phyloP scores from a whole-genome alignment of 2,888 invertebrate genomes.

The Cataglyphis rosenhaueri region DNA sequence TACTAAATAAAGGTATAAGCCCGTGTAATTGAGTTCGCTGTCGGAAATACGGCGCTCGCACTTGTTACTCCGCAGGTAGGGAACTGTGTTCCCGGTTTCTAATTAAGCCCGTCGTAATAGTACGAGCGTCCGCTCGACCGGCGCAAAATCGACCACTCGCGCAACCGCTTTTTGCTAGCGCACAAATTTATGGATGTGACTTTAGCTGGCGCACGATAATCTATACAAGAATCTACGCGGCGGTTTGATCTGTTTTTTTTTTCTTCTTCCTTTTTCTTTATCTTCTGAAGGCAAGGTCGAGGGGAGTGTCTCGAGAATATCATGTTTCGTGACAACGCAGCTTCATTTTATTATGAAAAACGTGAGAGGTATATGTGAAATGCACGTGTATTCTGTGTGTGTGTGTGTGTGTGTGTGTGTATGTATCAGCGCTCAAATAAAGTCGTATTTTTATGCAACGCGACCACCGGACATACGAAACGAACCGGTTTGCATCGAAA shows the following conservation, averaged over 20 bases:
- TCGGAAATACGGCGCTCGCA: slow-evolving; percentile 50
- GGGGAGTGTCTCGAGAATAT: neutral
- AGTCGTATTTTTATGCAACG: slow-evolving; percentile 38
- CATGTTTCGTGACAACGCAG: slow-evolving; percentile 7
- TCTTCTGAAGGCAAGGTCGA: neutral
- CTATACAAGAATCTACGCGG: slow-evolving; percentile 26
- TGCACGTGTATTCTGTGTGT: neutral
- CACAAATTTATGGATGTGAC: slow-evolving; percentile 48
- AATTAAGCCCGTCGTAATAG: slow-evolving; percentile 50
- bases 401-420: neutral
- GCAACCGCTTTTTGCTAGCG: slow-evolving; percentile 41
- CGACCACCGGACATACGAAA: neutral
- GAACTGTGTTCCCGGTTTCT: slow-evolving; percentile 45
- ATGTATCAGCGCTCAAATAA: slow-evolving; percentile 29
- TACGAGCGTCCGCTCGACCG: slow-evolving; percentile 28
- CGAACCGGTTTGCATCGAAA: slow-evolving; percentile 39
- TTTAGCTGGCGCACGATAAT: slow-evolving; percentile 36
- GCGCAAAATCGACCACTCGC: slow-evolving; percentile 40
- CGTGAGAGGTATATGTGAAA: neutral
- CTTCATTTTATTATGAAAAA: slow-evolving; percentile 4
- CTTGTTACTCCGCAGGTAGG: slow-evolving; percentile 50
- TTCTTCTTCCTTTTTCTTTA: neutral
- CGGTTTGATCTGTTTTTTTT: neutral
- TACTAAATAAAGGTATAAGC: slow-evolving; percentile 56
- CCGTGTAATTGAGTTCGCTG: slow-evolving; percentile 47